Base-by-base conservation (phyloP, 1,140 invertebrate genomes). In the Lerema accius region DNA sequence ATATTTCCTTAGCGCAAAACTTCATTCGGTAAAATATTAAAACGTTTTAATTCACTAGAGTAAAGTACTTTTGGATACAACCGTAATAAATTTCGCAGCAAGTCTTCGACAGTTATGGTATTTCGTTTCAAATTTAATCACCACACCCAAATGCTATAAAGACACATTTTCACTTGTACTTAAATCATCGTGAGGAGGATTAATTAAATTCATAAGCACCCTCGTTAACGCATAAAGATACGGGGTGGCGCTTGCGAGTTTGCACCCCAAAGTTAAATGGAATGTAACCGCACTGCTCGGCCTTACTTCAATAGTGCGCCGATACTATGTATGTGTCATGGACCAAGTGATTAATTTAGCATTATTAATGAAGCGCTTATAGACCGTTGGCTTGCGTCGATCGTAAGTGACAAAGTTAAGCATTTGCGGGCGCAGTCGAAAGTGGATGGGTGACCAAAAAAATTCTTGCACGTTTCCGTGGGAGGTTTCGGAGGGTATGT, bases 141-240 rank as follows among this genome's bases (percentile, higher is more conserved):
- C 26, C 59, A 51, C 19, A 9, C 40, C 45, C 28, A 61, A 77
- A 73, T 69, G 64, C 63, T 73, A 78, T 79, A 69, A 73, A 70
- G 67, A 73, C 67, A 75, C 69, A 72, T 76, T 76, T 71, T 73
- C 56, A 53, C 63, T 65, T 69, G 67, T 79, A 70, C 69, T 81
- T 72, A 81, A 79, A 76, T 81, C 69, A 78, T 76, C 65, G 66
- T 65, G 35, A 70, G 39, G 63, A 63, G 70, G 78, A 78, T 81
- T 82, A 84, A 84, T 86, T 82, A 82, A 84, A 86, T 86, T 84
- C 77, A 86, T 80, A 84, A 81, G 73, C 78, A 78, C 76, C 74
- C 74, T 78, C 76, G 78, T 84, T 82, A 74, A 65, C 56, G 67
- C 59, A 71, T 74, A 76, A 78, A 78, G 73, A 73, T 81, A 62